Conservation (phyloP, 2,113 vertebrate species). For the Apeltes quadracus region DNA sequence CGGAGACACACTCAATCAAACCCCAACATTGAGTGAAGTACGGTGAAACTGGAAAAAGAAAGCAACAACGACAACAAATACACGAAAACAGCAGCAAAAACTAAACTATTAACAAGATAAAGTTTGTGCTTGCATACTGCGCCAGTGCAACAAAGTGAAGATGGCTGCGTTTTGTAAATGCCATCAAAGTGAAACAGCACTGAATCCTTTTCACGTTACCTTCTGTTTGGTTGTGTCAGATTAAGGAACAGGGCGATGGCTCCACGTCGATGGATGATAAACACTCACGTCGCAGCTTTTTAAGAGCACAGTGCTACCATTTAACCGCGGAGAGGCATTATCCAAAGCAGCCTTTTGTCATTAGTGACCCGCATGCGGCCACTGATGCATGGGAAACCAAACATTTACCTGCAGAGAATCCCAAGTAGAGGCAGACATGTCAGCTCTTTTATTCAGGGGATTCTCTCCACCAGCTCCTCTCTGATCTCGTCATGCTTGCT, state of each 20-base stretch:
- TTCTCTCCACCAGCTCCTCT: conserved; percentile 35
- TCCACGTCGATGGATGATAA: conserved; percentile 1
- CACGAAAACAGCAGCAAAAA: neutral
- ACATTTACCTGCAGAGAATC: conserved; percentile 34
- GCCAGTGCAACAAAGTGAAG: neutral
- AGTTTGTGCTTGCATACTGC: neutral
- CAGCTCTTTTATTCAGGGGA: conserved; percentile 29
- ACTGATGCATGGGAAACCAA: neutral
- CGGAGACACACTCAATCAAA: neutral
- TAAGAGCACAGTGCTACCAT: neutral
- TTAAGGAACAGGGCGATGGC: neutral
- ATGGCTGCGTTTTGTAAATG: neutral
- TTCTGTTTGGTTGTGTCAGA: neutral
- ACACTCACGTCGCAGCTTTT: conserved; percentile 8
- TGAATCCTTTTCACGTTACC: neutral
- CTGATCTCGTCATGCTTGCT: conserved; percentile 44
- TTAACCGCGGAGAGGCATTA: conserved; percentile 2
- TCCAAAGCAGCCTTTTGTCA: conserved; percentile 17
- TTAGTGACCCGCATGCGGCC: conserved; percentile 20
- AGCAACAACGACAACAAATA: neutral
- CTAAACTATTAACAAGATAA: neutral
- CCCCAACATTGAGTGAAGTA: neutral
- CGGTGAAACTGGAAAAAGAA: neutral
- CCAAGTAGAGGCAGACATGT: conserved; percentile 12
- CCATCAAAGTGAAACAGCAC: neutral